These are phyloP conservation scores for Dysmachus trigonus DNA, from an alignment of 2,888 invertebrate species.

Conservation along the genomic window DNA sequence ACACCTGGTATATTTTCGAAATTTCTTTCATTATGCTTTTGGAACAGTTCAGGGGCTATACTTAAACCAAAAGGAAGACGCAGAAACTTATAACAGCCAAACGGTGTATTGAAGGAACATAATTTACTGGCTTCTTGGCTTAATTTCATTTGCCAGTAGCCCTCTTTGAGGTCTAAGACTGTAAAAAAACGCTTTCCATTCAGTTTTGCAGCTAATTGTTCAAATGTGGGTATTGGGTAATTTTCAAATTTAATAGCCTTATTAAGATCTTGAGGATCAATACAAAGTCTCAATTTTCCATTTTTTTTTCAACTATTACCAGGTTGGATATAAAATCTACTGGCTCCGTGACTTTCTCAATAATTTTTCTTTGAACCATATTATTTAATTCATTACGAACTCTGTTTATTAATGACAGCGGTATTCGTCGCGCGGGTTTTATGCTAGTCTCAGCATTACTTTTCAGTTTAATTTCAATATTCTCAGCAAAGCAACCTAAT, in stretches of 20 bases:
- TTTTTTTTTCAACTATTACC: too few relatives aligned
- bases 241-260: slow-evolving; percentile 50
- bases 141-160: slow-evolving; percentile 46
- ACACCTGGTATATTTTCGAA: slow-evolving; percentile 53
- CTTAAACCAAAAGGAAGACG: slow-evolving; percentile 53
- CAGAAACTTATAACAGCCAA: slow-evolving; percentile 45
- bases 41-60: slow-evolving; percentile 53
- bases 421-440: slow-evolving; percentile 48
- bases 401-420: slow-evolving; percentile 40
- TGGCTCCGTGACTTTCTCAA: slow-evolving; percentile 47
- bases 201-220: slow-evolving; percentile 50
- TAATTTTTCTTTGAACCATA: slow-evolving; percentile 44
- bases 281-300: too few relatives aligned
- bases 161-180: slow-evolving; percentile 52
- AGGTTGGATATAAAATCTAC: too few relatives aligned
- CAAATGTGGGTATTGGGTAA: slow-evolving; percentile 51
- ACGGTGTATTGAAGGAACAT: slow-evolving; percentile 52
- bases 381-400: slow-evolving; percentile 43
- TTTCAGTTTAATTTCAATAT: slow-evolving; percentile 48
- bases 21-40: slow-evolving; percentile 50
- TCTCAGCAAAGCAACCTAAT: neutral
- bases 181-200: slow-evolving; percentile 51
- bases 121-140: slow-evolving; percentile 56
- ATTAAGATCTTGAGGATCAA: too few relatives aligned
- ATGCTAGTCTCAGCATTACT: slow-evolving; percentile 42